A percentile compares a stretch with the other conserved stretches of the same genome.
phyloP scores from a whole-genome alignment of 2,888 invertebrate species.

The Cerastis rubricosa region DNA sequence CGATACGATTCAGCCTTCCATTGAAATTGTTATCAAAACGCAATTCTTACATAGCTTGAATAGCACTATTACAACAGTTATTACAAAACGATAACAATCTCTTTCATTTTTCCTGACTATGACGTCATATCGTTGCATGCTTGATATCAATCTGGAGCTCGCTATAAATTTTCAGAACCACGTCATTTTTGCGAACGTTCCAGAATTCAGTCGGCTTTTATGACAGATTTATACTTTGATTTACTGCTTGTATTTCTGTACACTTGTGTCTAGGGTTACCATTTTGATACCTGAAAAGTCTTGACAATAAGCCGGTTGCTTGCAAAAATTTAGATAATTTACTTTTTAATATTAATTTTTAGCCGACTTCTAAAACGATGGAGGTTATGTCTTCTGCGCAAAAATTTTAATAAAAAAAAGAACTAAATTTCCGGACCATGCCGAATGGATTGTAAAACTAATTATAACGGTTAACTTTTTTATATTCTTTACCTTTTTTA shows the following conservation, averaged over 20 bases:
- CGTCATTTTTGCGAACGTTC: constrained; percentile 37
- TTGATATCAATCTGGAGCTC: constrained; percentile 50
- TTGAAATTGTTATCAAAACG: background rate
- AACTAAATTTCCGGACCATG: background rate
- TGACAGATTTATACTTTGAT: constrained; percentile 46
- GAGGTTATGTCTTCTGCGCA: background rate
- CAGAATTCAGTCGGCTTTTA: constrained; percentile 41
- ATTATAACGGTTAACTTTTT: background rate
- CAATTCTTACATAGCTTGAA: constrained; percentile 14
- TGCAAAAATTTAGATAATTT: too few relatives aligned
- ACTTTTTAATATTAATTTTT: background rate
- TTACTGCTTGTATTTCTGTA: constrained; percentile 23
- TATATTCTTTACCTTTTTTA: too few relatives aligned
- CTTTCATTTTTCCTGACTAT: constrained; percentile 35
- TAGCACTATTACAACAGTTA: constrained; percentile 37
- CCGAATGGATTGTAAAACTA: background rate
- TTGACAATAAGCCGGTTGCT: background rate
- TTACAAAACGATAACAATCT: constrained; percentile 35
- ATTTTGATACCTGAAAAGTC: background rate
- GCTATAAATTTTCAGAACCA: constrained; percentile 45
- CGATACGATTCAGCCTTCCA: background rate
- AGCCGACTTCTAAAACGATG: background rate
- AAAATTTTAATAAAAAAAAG: background rate
- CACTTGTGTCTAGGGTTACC: constrained; percentile 1
- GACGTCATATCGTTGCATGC: constrained; percentile 58